phyloP scores from a whole-genome alignment of 92 coral and sea anemone genomes.

The Montipora capitata region DNA sequence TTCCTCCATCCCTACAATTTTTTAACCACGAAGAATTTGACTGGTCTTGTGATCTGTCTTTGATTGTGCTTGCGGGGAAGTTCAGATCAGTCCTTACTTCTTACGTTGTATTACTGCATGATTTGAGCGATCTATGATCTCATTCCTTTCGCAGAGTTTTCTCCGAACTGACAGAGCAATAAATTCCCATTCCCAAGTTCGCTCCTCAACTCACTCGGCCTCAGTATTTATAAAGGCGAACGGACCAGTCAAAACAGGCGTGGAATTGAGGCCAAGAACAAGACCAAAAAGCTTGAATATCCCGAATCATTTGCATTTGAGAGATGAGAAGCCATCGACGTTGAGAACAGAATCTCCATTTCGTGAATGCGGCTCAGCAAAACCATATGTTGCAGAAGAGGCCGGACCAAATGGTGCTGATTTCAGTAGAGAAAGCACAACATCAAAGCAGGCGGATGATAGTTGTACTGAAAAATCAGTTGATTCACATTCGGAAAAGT shows the following conservation, averaged over 20 bases:
- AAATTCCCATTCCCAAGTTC: background rate
- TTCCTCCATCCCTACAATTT: too few relatives aligned
- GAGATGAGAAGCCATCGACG: background rate
- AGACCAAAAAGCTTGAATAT: conserved; percentile 33
- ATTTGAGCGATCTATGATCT: background rate
- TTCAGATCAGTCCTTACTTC: too few relatives aligned
- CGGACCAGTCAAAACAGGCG: background rate
- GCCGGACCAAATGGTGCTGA: background rate
- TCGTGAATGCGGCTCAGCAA: background rate
- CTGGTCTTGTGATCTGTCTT: too few relatives aligned
- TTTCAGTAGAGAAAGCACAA: background rate
- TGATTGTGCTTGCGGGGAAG: too few relatives aligned
- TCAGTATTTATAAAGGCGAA: background rate
- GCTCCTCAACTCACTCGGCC: background rate
- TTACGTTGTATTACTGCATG: too few relatives aligned
- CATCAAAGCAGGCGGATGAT: background rate
- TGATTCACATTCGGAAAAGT: background rate
- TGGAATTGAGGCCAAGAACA: background rate
- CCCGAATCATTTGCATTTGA: background rate
- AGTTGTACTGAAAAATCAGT: background rate
- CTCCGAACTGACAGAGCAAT: background rate
- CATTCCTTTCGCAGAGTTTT: conserved; percentile 4
- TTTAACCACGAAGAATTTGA: too few relatives aligned
- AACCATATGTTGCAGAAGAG: conserved; percentile 9
- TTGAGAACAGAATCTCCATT: background rate